Conservation (phyloP, 2,113 vertebrate species). For the Cyphomyrus plagiostoma region DNA sequence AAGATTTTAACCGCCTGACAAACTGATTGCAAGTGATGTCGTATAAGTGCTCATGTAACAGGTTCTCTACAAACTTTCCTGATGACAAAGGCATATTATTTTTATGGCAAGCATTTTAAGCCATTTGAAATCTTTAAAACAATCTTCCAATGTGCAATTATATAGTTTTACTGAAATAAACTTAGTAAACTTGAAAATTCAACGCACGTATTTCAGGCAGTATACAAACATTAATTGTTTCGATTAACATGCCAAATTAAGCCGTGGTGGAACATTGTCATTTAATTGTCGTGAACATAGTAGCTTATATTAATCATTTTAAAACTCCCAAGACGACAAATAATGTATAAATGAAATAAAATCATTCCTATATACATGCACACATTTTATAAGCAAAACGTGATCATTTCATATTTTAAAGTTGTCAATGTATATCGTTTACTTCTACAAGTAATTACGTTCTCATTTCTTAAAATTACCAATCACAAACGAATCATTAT, state of each 20-base stretch:
- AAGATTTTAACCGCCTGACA: not conserved
- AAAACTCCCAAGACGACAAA: not conserved
- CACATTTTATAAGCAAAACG: not conserved
- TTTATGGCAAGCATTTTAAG: not conserved
- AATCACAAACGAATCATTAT: not conserved
- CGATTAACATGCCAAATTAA: conserved; percentile 5
- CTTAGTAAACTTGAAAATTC: not conserved
- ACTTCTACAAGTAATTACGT: not conserved
- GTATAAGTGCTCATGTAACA: not conserved
- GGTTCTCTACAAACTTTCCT: not conserved
- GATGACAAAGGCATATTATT: not conserved
- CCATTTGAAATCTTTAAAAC: not conserved
- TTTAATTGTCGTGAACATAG: not conserved
- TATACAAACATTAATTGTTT: not conserved
- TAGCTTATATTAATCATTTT: not conserved
- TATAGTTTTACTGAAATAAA: not conserved
- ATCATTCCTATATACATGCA: not conserved
- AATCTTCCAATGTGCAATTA: not conserved
- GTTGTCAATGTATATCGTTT: not conserved
- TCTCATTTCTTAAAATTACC: not conserved
- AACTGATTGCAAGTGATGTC: not conserved
- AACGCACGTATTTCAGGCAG: not conserved
- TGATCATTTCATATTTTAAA: not conserved
- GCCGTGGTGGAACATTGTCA: not conserved
- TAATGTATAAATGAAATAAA: not conserved